Base-by-base conservation (phyloP, 2,888 invertebrate genomes). In the Drosophila greeni region DNA sequence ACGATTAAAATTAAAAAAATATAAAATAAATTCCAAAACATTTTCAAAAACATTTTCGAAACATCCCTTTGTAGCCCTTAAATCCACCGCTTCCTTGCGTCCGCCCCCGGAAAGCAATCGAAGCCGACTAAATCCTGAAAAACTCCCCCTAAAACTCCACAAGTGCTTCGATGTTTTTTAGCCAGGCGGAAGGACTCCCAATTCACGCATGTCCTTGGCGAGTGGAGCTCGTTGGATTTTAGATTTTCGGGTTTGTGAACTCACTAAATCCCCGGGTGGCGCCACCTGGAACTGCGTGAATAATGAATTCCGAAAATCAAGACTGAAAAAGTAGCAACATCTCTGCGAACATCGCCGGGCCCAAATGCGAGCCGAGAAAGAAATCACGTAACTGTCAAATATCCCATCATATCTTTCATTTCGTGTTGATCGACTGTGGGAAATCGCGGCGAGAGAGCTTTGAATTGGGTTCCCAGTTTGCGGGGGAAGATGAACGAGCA, bases 381-480 rank as follows among this genome's bases (percentile, higher is more conserved):
- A 84, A 76, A 84, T 85, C 85, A 85, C 85, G 85, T 85, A 85
- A 81, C 83, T 82, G 85, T 84, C 85, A 84, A 84, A 85, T 76
- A 82, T 84, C 74, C 74, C 75, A 74, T 74, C 83, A 79, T 84
- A 79, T 82, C 76, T 72, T 71, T 70, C 74, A 75, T 77, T 76
- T 79, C 75, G 72, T 72, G 84, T 71, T 85, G 85, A 84, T 85
- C 76, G 74, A 85, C 75, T 80, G 84, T 84, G 84, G 78, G 84
- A 85, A 85, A 75, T 78, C 53, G 72, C 24, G 48, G 40, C 71
- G 58, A 43, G 49, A 34, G 58, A 66, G 57, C 67, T 69, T 65
- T 62, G 66, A 59, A 66, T 69, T 59, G 58, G 72, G 31, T 48
- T 49, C 45, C 31, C 45, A 29, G 45, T 52, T 62, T 40, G 45